A percentile compares a stretch with the other conserved stretches of the same genome.
These are phyloP conservation scores for Buathra laborator DNA, from an alignment of 2,888 invertebrate genomes.

Conservation along the genomic window DNA sequence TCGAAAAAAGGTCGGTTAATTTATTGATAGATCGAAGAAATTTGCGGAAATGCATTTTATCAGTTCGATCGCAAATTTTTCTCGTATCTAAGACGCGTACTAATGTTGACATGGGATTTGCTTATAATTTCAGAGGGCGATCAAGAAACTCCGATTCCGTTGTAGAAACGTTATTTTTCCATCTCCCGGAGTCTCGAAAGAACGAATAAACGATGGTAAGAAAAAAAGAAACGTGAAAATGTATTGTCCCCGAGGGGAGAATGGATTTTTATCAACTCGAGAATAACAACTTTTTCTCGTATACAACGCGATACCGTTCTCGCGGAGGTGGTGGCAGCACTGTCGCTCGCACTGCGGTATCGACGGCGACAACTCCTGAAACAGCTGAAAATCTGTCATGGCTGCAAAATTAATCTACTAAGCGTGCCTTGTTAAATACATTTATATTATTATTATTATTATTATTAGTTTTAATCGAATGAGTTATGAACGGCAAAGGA, in stretches of 20 bases:
- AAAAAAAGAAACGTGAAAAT: too few relatives aligned
- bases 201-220: too few relatives aligned
- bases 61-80: not conserved
- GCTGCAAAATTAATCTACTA: constrained; percentile 72
- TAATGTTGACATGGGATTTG: not conserved
- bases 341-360: constrained; percentile 70
- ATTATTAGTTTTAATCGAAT: constrained; percentile 59
- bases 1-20: not conserved
- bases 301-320: not conserved
- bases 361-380: constrained; percentile 68
- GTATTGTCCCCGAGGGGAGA: too few relatives aligned
- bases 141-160: not conserved
- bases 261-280: not conserved
- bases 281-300: constrained; percentile 27
- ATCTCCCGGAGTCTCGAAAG: too few relatives aligned
- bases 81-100: not conserved
- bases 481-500: constrained; percentile 32
- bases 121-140: constrained; percentile 17
- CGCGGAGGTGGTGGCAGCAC: constrained; percentile 68
- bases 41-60: not conserved
- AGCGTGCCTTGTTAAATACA: constrained; percentile 67
- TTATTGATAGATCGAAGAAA: not conserved
- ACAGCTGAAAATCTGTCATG: constrained; percentile 76
- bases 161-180: too few relatives aligned
- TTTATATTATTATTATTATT: constrained; percentile 65